These are phyloP conservation scores for Deilephila elpenor DNA, from an alignment of 2,888 invertebrate genomes.

Conservation along the genomic window DNA sequence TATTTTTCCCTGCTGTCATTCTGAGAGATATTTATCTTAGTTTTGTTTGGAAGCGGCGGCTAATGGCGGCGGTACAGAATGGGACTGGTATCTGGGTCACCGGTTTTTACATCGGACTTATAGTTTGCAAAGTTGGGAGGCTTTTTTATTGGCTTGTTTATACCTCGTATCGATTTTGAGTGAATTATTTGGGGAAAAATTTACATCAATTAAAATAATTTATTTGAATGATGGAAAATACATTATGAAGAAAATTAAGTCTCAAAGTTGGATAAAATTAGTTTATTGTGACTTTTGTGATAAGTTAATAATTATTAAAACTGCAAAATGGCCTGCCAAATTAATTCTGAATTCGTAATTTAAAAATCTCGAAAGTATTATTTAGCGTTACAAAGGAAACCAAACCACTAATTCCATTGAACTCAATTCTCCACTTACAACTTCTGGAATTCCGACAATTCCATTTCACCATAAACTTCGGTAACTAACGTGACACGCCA, in stretches of 20 bases:
- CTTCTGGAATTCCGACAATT: constrained; percentile 1
- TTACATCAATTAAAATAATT: no score
- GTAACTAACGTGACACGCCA: neutral
- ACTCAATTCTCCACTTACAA: neutral
- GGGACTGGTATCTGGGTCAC: constrained; percentile 3
- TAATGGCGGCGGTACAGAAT: neutral
- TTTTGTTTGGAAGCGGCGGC: constrained; percentile 5
- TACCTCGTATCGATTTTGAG: no score
- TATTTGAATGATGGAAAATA: no score
- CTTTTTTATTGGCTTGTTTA: neutral
- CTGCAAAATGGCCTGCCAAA: no score
- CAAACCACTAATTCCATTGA: neutral
- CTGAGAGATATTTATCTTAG: constrained; percentile 13
- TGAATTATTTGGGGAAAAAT: no score
- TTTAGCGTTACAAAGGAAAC: no score
- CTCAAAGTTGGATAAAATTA: no score
- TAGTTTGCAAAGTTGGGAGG: neutral
- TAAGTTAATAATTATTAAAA: no score
- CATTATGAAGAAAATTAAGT: no score
- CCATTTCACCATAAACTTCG: neutral
- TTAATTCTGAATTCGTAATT: no score
- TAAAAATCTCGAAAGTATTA: no score
- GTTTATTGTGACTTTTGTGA: no score
- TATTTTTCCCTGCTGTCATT: neutral
- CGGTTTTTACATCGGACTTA: neutral